These are phyloP conservation scores for Hoplostethus atlanticus DNA, from an alignment of 2,797 vertebrate genomes.

Conservation along the genomic window DNA sequence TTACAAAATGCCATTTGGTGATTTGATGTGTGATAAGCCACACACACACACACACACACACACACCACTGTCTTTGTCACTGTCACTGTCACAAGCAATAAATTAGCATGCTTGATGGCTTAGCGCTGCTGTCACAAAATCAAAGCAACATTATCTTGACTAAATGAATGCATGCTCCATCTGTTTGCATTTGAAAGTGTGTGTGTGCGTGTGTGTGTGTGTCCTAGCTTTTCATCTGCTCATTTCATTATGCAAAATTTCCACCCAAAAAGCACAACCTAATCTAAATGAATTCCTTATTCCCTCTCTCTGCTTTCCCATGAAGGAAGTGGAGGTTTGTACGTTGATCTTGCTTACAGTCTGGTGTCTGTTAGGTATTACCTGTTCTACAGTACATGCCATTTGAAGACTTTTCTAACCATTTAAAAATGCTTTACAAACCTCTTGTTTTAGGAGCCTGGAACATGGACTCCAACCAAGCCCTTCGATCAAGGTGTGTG, in stretches of 20 bases:
- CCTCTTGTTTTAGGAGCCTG: constrained; percentile 85
- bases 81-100: background rate
- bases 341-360: constrained; percentile 49
- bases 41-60: too few species aligned
- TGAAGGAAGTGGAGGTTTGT: constrained; percentile 99
- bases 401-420: constrained; percentile 52
- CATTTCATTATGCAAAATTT: constrained; percentile 15
- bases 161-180: constrained; percentile 25
- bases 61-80: background rate
- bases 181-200: constrained; percentile 20
- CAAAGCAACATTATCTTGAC: background rate
- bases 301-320: constrained; percentile 85
- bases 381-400: constrained; percentile 1
- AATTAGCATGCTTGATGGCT: background rate
- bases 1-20: background rate
- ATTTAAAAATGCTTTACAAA: constrained; percentile 47
- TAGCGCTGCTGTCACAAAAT: constrained; percentile 15
- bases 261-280: constrained; percentile 20
- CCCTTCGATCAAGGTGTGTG: constrained; percentile 94
- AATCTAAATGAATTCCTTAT: constrained; percentile 55
- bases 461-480: constrained; percentile 95
- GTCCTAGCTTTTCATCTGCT: constrained; percentile 9
- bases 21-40: background rate
- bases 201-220: constrained; percentile 36
- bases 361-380: constrained; percentile 25